Percentiles rank a stretch among this genome's conserved stretches.
phyloP scores from a whole-genome alignment of 2,797 vertebrate species.

The Otolemur crassicaudatus region DNA sequence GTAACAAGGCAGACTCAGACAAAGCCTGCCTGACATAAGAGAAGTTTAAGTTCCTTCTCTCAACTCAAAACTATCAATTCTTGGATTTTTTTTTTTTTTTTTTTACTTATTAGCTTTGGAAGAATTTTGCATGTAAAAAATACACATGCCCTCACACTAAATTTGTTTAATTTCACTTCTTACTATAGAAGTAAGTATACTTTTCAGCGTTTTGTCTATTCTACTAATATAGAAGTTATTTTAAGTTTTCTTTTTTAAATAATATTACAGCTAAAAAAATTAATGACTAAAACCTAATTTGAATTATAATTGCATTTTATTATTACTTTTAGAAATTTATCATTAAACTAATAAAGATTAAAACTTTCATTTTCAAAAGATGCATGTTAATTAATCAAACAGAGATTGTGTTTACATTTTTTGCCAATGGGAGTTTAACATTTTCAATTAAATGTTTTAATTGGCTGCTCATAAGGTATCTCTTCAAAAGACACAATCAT shows the following conservation, averaged over 20 bases:
- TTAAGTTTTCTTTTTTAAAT: neutral
- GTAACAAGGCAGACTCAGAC: neutral
- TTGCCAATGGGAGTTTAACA: slow-evolving; percentile 46
- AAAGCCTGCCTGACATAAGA: neutral
- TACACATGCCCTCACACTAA: neutral
- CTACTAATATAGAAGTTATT: neutral
- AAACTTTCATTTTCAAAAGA: slow-evolving; percentile 51
- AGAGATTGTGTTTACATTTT: slow-evolving; percentile 42
- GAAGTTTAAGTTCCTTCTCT: neutral
- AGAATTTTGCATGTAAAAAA: neutral
- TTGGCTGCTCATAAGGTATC: slow-evolving; percentile 16
- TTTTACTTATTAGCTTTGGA: neutral
- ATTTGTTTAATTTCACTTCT: neutral
- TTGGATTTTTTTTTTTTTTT: too few relatives aligned
- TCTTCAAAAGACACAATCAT: slow-evolving; percentile 16
- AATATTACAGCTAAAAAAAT: slow-evolving; percentile 24
- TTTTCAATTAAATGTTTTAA: slow-evolving; percentile 69
- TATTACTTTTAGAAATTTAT: slow-evolving; percentile 28
- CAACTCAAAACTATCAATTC: neutral
- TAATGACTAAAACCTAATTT: slow-evolving; percentile 33
- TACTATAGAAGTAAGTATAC: neutral
- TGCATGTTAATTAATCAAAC: slow-evolving; percentile 43
- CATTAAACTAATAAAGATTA: slow-evolving; percentile 44
- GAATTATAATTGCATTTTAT: slow-evolving; percentile 57
- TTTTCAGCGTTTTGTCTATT: slow-evolving; percentile 50